Base-by-base conservation (phyloP, 2,113 vertebrate species). In the Okapia johnstoni region DNA sequence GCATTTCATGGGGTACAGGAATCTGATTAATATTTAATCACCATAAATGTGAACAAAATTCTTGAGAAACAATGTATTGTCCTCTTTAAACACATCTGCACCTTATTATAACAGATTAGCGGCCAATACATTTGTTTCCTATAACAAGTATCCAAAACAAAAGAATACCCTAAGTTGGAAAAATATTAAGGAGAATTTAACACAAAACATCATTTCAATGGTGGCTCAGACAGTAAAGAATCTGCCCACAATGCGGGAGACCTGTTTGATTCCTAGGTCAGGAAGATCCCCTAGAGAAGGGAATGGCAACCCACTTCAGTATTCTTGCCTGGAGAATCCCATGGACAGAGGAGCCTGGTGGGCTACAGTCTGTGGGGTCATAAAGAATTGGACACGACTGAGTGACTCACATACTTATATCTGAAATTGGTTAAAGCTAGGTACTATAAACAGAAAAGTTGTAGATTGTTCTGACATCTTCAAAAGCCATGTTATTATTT, bases 401-500 rank as follows among this genome's bases (percentile, higher is more conserved):
- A 73, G 21, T 73, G 21, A 40, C 36, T 73, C 40, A 40, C 11
- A 73, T 10, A 13, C n/a, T 40, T 76, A 30, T 58, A 84, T 96
- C 46, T 92, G 63, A 92, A 97, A 91, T 79, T 95, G 77, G 15
- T 93, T 89, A 79, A 93, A 96, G 36, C 33, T 88, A 57, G 6
- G 25, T 80, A 61, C n/a, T 79, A 54, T 73, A 92, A 57, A 19
- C 84, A 83, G 43, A 85, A 85, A 87, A 91, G 21, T 30, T 95
- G 17, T 87, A 54, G 15, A 73, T 77, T 57, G 70, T 66, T 61
- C 57, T 93, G 66, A 85, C 23, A 52, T 97, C 73, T 90, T 57
- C 86, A 88, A 79, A 94, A 95, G 52, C 21, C 80, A 48, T 93
- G 92, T 94, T 77, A 33, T 94, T 77, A 28, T 96, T 93, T 92